Conservation (phyloP, 2,888 invertebrate genomes). For the Nipponacmea schrenckii region DNA sequence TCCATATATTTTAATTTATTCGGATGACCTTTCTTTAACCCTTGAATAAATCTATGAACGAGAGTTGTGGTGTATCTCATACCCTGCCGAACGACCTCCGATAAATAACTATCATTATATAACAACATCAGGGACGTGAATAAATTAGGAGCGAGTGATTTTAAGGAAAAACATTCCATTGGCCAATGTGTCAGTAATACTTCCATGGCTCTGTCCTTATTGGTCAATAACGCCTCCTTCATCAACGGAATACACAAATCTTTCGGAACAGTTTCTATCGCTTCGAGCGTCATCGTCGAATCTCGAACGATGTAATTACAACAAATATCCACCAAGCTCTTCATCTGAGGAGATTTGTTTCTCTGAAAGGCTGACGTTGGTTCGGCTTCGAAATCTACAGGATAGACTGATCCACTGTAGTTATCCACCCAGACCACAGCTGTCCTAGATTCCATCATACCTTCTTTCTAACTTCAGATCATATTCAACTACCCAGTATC, state of each 20-base stretch:
- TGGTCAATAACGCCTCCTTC: slow-evolving; percentile 48
- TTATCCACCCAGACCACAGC: slow-evolving; percentile 47
- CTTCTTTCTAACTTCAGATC: background rate
- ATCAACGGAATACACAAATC: slow-evolving; percentile 27
- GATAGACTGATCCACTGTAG: slow-evolving; percentile 56
- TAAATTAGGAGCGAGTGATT: slow-evolving; percentile 54
- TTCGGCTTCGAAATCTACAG: slow-evolving; percentile 42
- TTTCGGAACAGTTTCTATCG: slow-evolving; percentile 30
- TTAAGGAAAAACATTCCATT: slow-evolving; percentile 44
- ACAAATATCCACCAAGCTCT: slow-evolving; percentile 50
- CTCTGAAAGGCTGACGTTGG: slow-evolving; percentile 19
- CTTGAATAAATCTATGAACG: slow-evolving; percentile 61
- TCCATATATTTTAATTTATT: slow-evolving; percentile 58
- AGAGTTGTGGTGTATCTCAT: slow-evolving; percentile 62
- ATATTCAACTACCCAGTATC: too few species aligned
- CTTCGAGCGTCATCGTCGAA: slow-evolving; percentile 44
- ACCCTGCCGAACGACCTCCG: slow-evolving; percentile 49
- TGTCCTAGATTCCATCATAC: background rate
- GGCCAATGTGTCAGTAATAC: slow-evolving; percentile 60
- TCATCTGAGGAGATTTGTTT: slow-evolving; percentile 22
- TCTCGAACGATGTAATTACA: slow-evolving; percentile 54
- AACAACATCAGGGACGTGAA: slow-evolving; percentile 49
- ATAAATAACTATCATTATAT: slow-evolving; percentile 47
- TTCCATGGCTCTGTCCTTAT: slow-evolving; percentile 56
- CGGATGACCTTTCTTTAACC: slow-evolving; percentile 54